Evolutionary conservation across 2,797 vertebrate genomes (phyloP).

Genomic region (Esox lucius): DNA sequence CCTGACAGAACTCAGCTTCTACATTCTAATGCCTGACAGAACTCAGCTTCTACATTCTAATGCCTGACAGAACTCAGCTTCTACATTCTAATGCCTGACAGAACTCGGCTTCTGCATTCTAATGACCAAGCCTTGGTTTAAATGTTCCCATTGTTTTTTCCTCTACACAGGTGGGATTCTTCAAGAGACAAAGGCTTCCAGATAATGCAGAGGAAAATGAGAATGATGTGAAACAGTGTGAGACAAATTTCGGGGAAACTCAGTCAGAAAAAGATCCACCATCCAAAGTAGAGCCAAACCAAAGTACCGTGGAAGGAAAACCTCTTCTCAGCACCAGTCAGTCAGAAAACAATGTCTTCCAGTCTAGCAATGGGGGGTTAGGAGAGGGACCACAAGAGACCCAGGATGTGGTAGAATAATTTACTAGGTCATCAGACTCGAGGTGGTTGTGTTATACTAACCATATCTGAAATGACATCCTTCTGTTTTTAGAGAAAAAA

Average conservation of each 20-base stretch:
- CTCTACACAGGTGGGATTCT: constrained; percentile 59
- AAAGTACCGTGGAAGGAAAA: no score
- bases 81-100: not conserved
- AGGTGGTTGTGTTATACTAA: no score
- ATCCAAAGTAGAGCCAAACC: no score
- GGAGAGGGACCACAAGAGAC: not conserved
- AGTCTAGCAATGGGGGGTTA: not conserved
- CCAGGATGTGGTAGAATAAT: not conserved
- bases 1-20: not conserved
- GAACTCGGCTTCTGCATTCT: not conserved
- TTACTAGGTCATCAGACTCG: not conserved
- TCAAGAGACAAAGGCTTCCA: constrained; percentile 49
- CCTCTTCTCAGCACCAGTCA: not conserved
- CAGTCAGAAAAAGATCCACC: no score
- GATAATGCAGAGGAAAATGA: not conserved
- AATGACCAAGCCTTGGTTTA: not conserved
- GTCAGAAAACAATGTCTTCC: not conserved
- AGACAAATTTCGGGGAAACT: no score
- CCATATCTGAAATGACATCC: no score
- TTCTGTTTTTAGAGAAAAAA: no score
- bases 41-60: not conserved
- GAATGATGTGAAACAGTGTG: not conserved
- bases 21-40: not conserved
- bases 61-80: not conserved
- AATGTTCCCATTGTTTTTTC: not conserved